Conservation (phyloP, 2,888 invertebrate genomes). For the Ophion ellenae region DNA sequence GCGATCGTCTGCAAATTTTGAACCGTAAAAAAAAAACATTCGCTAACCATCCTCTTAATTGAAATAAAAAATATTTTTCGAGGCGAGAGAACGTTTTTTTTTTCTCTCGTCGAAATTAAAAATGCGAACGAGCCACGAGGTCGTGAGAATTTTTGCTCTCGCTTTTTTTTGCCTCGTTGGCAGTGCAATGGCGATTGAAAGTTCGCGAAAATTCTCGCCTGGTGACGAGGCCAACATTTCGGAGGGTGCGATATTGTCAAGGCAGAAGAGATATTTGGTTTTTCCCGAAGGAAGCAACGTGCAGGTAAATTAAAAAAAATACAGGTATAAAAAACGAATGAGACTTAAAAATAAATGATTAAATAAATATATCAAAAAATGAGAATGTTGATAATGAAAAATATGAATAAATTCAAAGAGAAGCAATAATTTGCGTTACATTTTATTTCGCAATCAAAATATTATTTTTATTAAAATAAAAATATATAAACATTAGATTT, state of each 20-base stretch:
- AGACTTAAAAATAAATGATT: background rate
- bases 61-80: background rate
- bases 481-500: background rate
- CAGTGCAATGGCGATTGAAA: background rate
- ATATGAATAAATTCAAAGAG: background rate
- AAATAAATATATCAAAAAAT: background rate
- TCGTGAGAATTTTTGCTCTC: constrained; percentile 6
- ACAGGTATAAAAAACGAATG: background rate
- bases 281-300: constrained; percentile 87
- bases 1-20: background rate
- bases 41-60: background rate
- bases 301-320: constrained; percentile 84
- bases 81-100: background rate
- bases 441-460: background rate
- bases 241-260: constrained; percentile 80
- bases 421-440: background rate
- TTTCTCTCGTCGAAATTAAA: background rate
- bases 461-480: background rate
- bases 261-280: constrained; percentile 86
- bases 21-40: constrained; percentile 21
- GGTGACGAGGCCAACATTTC: constrained; percentile 3
- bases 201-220: background rate
- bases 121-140: background rate
- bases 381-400: background rate
- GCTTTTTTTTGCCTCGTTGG: background rate